Conservation (phyloP, 2,888 invertebrate genomes). For the Rhorus exstirpatorius region DNA sequence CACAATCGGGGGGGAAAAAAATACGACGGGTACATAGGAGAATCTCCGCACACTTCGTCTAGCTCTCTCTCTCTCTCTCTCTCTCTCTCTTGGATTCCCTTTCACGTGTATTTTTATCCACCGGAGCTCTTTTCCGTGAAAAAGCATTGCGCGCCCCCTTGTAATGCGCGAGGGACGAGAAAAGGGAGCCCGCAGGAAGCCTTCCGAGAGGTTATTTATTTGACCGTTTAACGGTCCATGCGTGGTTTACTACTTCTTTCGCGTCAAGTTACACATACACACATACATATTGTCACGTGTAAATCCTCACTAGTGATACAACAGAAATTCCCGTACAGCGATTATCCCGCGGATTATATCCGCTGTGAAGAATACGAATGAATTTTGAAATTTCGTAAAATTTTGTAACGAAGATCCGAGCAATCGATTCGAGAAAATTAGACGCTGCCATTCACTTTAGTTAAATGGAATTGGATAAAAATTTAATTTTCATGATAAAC, state of each 20-base stretch:
- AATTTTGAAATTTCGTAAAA: no score
- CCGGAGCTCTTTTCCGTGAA: no score
- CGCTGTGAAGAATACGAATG: no score
- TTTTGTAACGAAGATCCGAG: no score
- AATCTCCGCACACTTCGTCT: background rate
- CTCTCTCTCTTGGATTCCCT: background rate
- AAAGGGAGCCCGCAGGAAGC: constrained; percentile 68
- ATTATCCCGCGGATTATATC: no score
- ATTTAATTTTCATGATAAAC: no score
- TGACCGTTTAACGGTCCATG: constrained; percentile 73
- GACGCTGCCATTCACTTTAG: no score
- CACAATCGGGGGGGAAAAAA: background rate
- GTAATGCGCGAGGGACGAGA: background rate
- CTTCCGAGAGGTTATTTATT: constrained; percentile 74
- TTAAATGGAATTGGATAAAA: no score
- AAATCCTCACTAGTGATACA: background rate
- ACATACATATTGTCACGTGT: background rate
- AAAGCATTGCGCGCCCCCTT: constrained; percentile 5
- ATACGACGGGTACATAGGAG: background rate
- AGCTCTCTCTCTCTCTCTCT: background rate
- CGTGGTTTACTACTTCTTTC: constrained; percentile 64
- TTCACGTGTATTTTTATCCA: background rate
- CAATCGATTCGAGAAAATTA: no score
- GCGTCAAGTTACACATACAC: constrained; percentile 25
- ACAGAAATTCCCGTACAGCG: background rate